Conservation (phyloP, 2,797 vertebrate species). For the Gymnothorax reevesii region DNA sequence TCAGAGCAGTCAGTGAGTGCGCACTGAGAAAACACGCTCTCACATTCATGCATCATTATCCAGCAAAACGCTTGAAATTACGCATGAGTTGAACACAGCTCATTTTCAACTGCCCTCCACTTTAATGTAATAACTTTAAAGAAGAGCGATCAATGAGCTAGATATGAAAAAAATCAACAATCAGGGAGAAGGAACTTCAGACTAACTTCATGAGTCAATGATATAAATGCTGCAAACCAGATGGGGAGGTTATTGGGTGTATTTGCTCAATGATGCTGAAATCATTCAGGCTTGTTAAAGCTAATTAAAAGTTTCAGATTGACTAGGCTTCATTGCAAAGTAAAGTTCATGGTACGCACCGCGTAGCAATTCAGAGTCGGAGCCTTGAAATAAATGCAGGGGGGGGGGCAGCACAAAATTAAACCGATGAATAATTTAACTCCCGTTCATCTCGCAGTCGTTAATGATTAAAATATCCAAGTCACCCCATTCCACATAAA, state of each 20-base stretch:
- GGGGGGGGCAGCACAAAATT: slow-evolving; percentile 15
- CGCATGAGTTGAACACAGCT: neutral
- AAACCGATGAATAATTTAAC: slow-evolving; percentile 34
- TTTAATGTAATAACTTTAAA: slow-evolving; percentile 16
- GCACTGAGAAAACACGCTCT: neutral
- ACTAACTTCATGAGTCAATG: slow-evolving; percentile 21
- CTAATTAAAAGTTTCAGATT: slow-evolving; percentile 50
- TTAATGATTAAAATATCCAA: slow-evolving; percentile 32
- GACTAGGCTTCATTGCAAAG: slow-evolving; percentile 34
- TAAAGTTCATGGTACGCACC: slow-evolving; percentile 32
- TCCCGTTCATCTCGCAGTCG: slow-evolving; percentile 26
- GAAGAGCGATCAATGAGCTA: neutral
- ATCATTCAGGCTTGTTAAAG: slow-evolving; percentile 43
- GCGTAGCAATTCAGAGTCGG: slow-evolving; percentile 20
- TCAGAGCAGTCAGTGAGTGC: neutral
- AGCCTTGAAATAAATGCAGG: slow-evolving; percentile 16
- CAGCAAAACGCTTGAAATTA: neutral
- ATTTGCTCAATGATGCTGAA: slow-evolving; percentile 30
- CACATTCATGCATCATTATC: neutral
- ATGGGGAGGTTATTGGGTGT: slow-evolving; percentile 24
- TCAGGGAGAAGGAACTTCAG: slow-evolving; percentile 17
- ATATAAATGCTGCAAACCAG: slow-evolving; percentile 14
- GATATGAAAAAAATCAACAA: slow-evolving; percentile 9
- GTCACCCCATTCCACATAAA: slow-evolving; percentile 12
- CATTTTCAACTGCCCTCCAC: neutral